These are phyloP conservation scores for Malurus melanocephalus DNA, from an alignment of 2,113 vertebrate genomes.

Conservation along the genomic window DNA sequence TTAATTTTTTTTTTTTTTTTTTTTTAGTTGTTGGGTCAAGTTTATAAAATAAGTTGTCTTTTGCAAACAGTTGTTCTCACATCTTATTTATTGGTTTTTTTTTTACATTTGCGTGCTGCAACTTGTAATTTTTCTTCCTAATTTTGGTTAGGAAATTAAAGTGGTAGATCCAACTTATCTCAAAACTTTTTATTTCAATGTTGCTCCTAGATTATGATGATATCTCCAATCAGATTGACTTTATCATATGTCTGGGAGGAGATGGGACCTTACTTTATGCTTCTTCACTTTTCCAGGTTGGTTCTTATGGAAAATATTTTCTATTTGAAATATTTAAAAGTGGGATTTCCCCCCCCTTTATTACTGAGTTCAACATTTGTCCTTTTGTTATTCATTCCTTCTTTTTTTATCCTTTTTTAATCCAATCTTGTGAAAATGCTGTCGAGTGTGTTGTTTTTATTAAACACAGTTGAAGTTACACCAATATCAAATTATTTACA, in stretches of 20 bases:
- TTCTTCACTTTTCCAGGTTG: constrained; percentile 83
- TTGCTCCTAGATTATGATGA: constrained; percentile 80
- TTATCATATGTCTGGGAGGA: constrained; percentile 84
- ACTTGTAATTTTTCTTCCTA: not conserved
- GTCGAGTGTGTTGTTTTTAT: not conserved
- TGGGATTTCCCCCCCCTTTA: rapidly evolving
- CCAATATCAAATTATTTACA: constrained; percentile 16
- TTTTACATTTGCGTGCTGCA: not conserved
- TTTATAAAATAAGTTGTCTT: not conserved
- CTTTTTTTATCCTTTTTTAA: not conserved
- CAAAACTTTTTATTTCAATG: not conserved
- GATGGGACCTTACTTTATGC: constrained; percentile 84
- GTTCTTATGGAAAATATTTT: not conserved
- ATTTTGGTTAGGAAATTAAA: not conserved
- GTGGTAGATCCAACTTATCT: not conserved
- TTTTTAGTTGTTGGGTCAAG: rapidly evolving
- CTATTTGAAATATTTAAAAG: not conserved
- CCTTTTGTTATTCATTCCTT: not conserved
- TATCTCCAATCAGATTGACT: constrained; percentile 83
- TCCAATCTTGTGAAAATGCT: not conserved
- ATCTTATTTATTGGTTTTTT: too few species aligned
- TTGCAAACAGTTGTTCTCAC: not conserved
- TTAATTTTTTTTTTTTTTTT: not conserved
- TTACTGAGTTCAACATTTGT: not conserved
- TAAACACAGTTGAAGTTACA: not conserved